Percentiles rank a stretch among this genome's conserved stretches.
phyloP scores from a whole-genome alignment of 2,888 invertebrate species.

The Priocnemis perturbator region DNA sequence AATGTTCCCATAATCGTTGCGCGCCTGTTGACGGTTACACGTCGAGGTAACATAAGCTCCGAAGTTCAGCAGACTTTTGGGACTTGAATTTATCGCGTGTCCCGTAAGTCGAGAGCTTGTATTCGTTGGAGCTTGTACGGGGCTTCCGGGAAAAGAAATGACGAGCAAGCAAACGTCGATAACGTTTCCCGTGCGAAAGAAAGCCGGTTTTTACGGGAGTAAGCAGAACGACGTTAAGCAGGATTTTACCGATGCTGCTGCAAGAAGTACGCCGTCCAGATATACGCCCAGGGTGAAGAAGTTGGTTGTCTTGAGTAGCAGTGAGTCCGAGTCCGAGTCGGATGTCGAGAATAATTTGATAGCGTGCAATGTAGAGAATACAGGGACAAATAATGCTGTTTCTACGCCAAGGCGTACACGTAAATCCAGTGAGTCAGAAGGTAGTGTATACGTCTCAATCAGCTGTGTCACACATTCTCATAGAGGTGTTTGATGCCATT shows the following conservation, averaged over 20 bases:
- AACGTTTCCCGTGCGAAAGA: conserved; percentile 77
- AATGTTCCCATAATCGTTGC: neutral
- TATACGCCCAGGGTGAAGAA: conserved; percentile 67
- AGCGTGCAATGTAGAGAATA: conserved; percentile 12
- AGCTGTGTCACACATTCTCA: conserved; percentile 6
- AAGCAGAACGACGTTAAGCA: conserved; percentile 55
- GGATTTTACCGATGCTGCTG: conserved; percentile 62
- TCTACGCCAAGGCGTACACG: conserved; percentile 47
- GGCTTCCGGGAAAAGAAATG: conserved; percentile 34
- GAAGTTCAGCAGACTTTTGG: too few species aligned
- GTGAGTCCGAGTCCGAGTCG: conserved; percentile 69
- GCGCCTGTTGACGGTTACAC: too few species aligned
- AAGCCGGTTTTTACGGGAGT: conserved; percentile 64
- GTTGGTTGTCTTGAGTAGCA: conserved; percentile 68
- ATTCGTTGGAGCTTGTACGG: too few species aligned
- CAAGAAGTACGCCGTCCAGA: conserved; percentile 46
- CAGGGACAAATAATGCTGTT: conserved; percentile 17
- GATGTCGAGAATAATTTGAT: conserved; percentile 59
- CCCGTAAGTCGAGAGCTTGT: too few species aligned
- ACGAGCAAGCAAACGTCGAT: conserved; percentile 76
- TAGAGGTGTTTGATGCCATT: neutral
- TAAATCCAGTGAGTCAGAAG: conserved; percentile 47
- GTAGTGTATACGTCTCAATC: conserved; percentile 36
- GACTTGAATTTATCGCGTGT: too few species aligned
- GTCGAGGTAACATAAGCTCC: too few species aligned